A percentile compares a stretch with the other conserved stretches of the same genome.
Conservation (phyloP, 2,113 vertebrate species). For the Edolisoma coerulescens region DNA sequence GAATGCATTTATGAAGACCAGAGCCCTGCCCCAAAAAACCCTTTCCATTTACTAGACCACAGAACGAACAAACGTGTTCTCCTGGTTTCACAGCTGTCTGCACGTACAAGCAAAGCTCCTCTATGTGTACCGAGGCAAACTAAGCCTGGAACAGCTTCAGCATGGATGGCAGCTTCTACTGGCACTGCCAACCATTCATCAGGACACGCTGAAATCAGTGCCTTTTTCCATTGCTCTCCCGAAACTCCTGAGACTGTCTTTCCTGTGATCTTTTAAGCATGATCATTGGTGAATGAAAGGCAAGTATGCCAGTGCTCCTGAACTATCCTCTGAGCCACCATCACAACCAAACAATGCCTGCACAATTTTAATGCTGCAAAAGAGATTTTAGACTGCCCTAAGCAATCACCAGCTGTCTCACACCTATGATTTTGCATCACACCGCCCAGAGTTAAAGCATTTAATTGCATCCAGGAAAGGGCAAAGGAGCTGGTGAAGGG, state of each 20-base stretch:
- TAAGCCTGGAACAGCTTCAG: neutral
- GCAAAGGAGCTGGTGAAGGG: neutral
- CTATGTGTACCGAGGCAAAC: rapidly evolving
- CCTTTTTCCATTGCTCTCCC: neutral
- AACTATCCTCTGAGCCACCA: neutral
- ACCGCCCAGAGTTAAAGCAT: rapidly evolving
- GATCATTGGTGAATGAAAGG: neutral
- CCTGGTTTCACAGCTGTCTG: neutral
- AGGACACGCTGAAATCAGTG: neutral
- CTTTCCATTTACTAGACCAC: neutral
- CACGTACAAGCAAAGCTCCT: neutral
- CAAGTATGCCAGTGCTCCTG: rapidly evolving
- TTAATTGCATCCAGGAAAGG: neutral
- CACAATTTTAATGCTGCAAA: neutral
- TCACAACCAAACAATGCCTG: rapidly evolving
- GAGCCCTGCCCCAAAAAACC: neutral
- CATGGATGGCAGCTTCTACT: neutral
- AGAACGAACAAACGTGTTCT: neutral
- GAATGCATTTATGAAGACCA: neutral
- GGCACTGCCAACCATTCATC: neutral
- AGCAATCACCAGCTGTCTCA: neutral
- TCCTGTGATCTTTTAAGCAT: rapidly evolving
- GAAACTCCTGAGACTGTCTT: neutral
- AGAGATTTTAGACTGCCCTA: neutral
- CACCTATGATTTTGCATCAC: neutral